Evolutionary conservation across 2,113 vertebrate species (phyloP), one percentile per base, ranked within the genome.

Genomic region (Sapajus apella): DNA sequence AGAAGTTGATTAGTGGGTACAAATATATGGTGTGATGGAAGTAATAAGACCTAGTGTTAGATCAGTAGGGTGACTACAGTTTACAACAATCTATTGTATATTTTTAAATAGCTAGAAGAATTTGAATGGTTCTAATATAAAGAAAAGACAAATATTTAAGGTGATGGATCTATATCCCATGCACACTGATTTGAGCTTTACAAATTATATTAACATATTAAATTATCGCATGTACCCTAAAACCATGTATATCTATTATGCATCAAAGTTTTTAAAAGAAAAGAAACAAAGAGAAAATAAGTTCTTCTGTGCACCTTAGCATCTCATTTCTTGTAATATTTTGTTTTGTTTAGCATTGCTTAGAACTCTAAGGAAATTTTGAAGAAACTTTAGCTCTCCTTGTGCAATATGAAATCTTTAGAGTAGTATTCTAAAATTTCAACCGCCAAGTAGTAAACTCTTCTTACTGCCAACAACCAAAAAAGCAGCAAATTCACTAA

Each of bases 371-470:
- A 37, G 40, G 86, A 95, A 43, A 66, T 50, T 68, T 21, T 84
- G 70, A 94, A 72, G 52, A 91, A 84, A 88, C 2, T 66, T 47
- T 27, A 82, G 4, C 32, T 82, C 52, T 76, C 40, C 58, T 80
- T 32, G 8, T 35, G 45, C 6, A 40, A 75, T 40, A 43, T 43
- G 50, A 87, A 77, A 87, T 70, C 68, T 91, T 83, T 35, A 94
- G 25, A 73, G 55, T 2, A 94, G 84, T 85, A 92, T 68, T 84
- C 83, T 50, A 80, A 75, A 92, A 72, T 94, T 85, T 88, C 64
- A 66, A 50, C 12, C 37, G 79, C 20, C 70, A 79, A 84, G 55
- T 52, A 55, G 85, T 40, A 91, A 80, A 66, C 79, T 83, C 47
- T 91, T 83, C 52, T 72, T 75, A 25, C 12, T 61, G 32, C 23